Conservation (phyloP, 2,113 vertebrate genomes). For the Acrocephalus kingi region DNA sequence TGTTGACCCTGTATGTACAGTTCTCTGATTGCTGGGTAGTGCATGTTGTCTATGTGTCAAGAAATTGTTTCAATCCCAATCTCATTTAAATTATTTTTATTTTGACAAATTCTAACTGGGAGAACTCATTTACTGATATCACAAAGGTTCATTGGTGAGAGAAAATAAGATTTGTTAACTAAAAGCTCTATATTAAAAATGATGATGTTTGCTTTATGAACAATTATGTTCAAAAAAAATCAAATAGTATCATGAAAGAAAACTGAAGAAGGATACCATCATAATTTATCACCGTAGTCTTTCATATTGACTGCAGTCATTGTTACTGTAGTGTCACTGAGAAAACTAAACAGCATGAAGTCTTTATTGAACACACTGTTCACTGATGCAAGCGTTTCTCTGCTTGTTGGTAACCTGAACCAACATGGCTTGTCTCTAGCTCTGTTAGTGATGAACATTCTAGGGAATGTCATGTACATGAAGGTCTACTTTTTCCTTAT, state of each 20-base stretch:
- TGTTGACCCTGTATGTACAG: neutral
- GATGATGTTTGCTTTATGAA: neutral
- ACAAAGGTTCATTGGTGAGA: neutral
- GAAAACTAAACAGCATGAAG: neutral
- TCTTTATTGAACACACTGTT: neutral
- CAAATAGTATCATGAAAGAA: neutral
- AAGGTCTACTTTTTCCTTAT: neutral
- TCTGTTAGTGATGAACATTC: neutral
- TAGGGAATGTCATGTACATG: conserved; percentile 11
- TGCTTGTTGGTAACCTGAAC: neutral
- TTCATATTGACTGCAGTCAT: neutral
- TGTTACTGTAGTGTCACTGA: neutral
- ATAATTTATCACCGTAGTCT: neutral
- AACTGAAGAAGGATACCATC: neutral
- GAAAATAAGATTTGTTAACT: neutral
- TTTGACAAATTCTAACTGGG: neutral
- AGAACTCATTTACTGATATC: neutral
- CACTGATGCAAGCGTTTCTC: neutral
- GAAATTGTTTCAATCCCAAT: neutral
- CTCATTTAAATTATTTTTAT: neutral
- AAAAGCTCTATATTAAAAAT: neutral
- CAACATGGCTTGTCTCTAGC: neutral
- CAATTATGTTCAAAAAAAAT: neutral
- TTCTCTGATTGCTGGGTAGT: neutral
- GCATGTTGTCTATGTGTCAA: neutral